Evolutionary conservation across 2,113 vertebrate species (phyloP), one percentile per base, ranked within the genome.

Genomic region (Neopipo cinnamomea): DNA sequence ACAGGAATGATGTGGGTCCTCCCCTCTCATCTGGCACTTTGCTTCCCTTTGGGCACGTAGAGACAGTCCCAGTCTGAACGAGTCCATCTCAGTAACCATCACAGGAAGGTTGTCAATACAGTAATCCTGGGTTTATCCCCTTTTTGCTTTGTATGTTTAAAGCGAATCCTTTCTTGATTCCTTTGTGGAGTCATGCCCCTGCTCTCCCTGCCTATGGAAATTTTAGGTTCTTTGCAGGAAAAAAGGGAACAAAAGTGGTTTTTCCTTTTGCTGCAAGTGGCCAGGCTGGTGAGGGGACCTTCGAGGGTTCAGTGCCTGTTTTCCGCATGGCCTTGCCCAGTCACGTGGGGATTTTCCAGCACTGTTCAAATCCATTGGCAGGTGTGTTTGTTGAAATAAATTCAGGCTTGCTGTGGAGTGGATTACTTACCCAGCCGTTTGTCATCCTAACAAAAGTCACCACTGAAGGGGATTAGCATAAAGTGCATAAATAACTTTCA

Each of bases 401-500:
- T 58, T 46, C 70, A 62, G 50, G 84, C 89, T 82, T 50, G 41
- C 70, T 87, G 28, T 59, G 27, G 75, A 95, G 65, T 92, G 81
- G 39, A 49, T 96, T 93, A 62, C 59, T 89, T 55, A 42, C 20
- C 30, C 53, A 14, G 46, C 50, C 8, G 0, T 72, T 94, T 78
- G 70, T 95, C 88, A 62, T 89, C 19, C 3, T 37, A 71, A 67
- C 68, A 66, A 25, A 82, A 96, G 82, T 81, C 13, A 1, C 88
- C 65, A 49, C 68, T 80, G 55, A 88, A 75, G 86, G 47, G 68
- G 56, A 95, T 96, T 96, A 95, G n/a, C 72, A 46, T 79, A 21
- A 89, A 84, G 81, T n/a, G 71, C 59, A 66, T 90, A 74, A 89
- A 95, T 42, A 52, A 71, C 80, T 95, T 89, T 31, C 50, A 62